phyloP scores from a whole-genome alignment of 2,797 vertebrate species.

The Eidolon dupreanum region DNA sequence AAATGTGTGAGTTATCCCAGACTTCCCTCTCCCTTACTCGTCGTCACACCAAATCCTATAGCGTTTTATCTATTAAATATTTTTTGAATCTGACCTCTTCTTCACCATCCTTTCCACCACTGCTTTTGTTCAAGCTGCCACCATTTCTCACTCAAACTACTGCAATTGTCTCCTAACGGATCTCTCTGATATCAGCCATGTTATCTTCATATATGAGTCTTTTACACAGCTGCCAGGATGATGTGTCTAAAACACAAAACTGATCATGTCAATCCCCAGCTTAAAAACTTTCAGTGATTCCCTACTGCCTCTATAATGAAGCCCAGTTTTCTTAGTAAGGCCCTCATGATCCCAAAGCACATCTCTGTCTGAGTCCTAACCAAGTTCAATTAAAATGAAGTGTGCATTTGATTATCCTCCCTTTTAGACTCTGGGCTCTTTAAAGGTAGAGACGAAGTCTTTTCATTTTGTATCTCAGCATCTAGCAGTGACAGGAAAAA shows the following conservation, averaged over 20 bases:
- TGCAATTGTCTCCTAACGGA: neutral
- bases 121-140: neutral
- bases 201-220: neutral
- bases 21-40: neutral
- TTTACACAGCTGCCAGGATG: neutral
- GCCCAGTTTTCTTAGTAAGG: neutral
- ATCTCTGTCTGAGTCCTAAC: neutral
- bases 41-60: neutral
- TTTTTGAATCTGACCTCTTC: neutral
- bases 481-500: neutral
- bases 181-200: neutral
- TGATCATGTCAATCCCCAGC: neutral
- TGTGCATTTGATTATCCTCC: neutral
- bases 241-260: neutral
- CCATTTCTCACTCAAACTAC: neutral
- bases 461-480: conserved; percentile 13
- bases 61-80: neutral
- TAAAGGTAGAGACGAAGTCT: neutral
- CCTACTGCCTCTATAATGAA: neutral
- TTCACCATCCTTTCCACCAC: neutral
- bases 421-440: neutral
- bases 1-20: conserved; percentile 22
- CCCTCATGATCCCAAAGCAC: neutral
- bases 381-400: conserved; percentile 31
- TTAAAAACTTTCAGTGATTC: neutral